Base-by-base conservation (phyloP, 1,140 invertebrate species). In the Cecropterus lyciades region DNA sequence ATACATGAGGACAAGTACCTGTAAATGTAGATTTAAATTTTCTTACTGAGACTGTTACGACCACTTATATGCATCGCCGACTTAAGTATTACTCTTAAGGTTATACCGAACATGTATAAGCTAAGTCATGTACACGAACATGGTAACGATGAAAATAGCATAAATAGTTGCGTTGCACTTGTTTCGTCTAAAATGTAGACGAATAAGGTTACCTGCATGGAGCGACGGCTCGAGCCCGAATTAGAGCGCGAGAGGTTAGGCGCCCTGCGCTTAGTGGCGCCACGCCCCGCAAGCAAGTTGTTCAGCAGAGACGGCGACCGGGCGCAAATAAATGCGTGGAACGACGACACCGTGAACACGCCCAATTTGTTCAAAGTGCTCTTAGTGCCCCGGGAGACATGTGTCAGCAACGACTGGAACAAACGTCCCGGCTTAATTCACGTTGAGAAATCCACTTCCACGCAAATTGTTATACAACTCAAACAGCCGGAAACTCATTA, bases 241-340 rank as follows among this genome's bases (percentile, higher is more conserved):
- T 98, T 98, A 37, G 97, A 98, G 68, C 98, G 94, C 0, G 97
- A 98, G 16, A 98, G 93, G 85, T 97, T 94, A n/a, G 96, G 96
- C 14, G 96, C 95, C 51, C 96, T 93, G 45, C 97, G 94, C 86
- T 98, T 98, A 43, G 97, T 98, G 15, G 97, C 97, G 5, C 97
- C 97, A 62, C 98, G 94, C 52, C 97, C 97, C 16, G 97, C 97
- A 53, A 98, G 93, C 73, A 99, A 93, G 93, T 98, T 98, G 93
- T 98, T 98, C 46, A 99, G 94, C 72, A 98, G 92, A 51, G 97
- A 98, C 17, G 97, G 97, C 84, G 97, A 98, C 55, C 98, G 95
- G 20, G 98, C 98, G 86, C 98, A 99, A 65, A 99, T 98, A 90
- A 99, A 98, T 69, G 98, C 98, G 87, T 99, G 98, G 93, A 99